phyloP scores from a whole-genome alignment of 64 coral and sea anemone genomes.

The Stylophora pistillata region DNA sequence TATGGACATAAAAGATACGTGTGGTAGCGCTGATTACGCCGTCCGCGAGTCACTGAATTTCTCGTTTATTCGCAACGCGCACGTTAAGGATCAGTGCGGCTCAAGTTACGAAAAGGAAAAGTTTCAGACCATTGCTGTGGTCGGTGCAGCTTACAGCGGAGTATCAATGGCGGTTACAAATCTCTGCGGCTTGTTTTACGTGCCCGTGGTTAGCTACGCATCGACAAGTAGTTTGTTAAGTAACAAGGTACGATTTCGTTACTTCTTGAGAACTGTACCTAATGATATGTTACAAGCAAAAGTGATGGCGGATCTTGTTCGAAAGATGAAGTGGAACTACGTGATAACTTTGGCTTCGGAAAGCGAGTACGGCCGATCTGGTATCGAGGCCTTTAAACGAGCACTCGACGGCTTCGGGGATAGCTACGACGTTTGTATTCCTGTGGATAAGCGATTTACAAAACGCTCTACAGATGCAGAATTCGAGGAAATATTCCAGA shows the following conservation, averaged over 20 bases:
- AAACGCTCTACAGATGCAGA: conserved; percentile 59
- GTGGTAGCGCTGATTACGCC: conserved; percentile 72
- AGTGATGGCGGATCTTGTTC: conserved; percentile 85
- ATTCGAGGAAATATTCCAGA: conserved; percentile 68
- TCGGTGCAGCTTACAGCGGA: conserved; percentile 78
- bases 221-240: conserved; percentile 81
- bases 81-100: conserved; percentile 53
- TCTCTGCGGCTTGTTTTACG: conserved; percentile 81
- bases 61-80: conserved; percentile 75
- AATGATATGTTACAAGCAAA: conserved; percentile 85
- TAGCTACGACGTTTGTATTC: conserved; percentile 77
- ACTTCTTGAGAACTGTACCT: conserved; percentile 82
- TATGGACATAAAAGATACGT: conserved; percentile 90
- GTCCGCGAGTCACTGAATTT: conserved; percentile 83
- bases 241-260: conserved; percentile 76
- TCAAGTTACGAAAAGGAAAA: conserved; percentile 10
- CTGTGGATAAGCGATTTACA: conserved; percentile 82
- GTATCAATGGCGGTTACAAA: conserved; percentile 93
- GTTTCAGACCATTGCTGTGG: conserved; percentile 68
- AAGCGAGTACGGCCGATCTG: conserved; percentile 80
- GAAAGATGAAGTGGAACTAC: conserved; percentile 85
- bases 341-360: conserved; percentile 80
- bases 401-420: conserved; percentile 67
- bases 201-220: conserved; percentile 81
- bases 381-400: conserved; percentile 85